Conservation (phyloP, 2,797 vertebrate genomes). For the Anas bernieri region DNA sequence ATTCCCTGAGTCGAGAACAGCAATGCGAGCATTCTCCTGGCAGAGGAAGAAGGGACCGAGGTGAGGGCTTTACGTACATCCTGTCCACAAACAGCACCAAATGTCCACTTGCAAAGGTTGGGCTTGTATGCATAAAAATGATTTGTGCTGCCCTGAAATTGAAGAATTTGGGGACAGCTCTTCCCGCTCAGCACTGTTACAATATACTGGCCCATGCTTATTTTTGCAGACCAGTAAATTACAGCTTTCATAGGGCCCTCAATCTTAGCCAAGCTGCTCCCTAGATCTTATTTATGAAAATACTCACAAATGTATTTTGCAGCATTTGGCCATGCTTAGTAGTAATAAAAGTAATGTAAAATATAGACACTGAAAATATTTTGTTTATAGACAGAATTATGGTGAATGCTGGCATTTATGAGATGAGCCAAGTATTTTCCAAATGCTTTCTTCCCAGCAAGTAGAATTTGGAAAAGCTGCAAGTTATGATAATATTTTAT, state of each 20-base stretch:
- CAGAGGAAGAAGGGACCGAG: neutral
- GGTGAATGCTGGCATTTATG: neutral
- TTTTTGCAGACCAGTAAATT: neutral
- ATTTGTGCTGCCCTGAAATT: neutral
- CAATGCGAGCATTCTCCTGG: slow-evolving; percentile 88
- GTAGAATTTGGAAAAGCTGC: neutral
- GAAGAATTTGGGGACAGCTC: neutral
- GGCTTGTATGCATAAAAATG: neutral
- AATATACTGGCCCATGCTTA: neutral
- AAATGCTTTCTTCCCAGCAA: neutral
- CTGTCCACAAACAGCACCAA: neutral
- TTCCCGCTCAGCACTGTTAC: neutral
- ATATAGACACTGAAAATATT: neutral
- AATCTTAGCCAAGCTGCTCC: neutral
- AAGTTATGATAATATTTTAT: neutral
- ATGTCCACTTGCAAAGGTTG: neutral
- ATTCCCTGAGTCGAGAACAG: slow-evolving; percentile 91
- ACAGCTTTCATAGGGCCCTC: neutral
- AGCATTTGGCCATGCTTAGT: neutral
- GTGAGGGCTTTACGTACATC: neutral
- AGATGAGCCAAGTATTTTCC: neutral
- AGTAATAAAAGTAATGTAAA: neutral
- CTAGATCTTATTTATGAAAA: neutral
- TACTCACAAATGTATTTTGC: neutral
- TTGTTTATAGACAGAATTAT: neutral